Evolutionary conservation across 2,888 invertebrate species (phyloP), one percentile per base, ranked within the genome.

Genomic region (Coelogynopora nodosa): DNA sequence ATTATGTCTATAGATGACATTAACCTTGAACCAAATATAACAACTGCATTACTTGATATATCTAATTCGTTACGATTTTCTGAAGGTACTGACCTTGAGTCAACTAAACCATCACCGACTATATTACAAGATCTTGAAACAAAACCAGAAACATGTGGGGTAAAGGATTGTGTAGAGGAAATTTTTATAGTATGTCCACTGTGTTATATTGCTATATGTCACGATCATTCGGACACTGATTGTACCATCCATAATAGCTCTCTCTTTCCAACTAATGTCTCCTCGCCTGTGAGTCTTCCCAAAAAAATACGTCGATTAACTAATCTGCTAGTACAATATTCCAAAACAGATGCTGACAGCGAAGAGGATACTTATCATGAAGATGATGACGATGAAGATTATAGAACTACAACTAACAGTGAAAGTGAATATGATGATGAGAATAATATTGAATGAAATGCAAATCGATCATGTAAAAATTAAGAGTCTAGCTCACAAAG

Each of bases 371-470:
- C 74, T 74, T 74, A 74, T 28, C 0, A 82, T 87, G 96, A 96
- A 89, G 74, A 74, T 74, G 74, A 82, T 87, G 96, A 96, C 89
- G 74, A 74, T 74, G 74, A 23, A 74, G 74, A 74, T 26, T 74
- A 74, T 74, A 5, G 74, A 23, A 74, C 74, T 74, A 74, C 27
- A 74, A 26, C 74, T 74, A 74, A 26, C 74, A 74, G 74, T 74
- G 74, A 74, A 26, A 74, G 74, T 74, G 74, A 74, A 74, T 74
- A 74, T 74, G 23, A 74, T 74, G 74, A 74, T 74, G 74, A 74
- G 27, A 74, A 74, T 74, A 74, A 74, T 74, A 74, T 23, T 74
- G 74, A 74, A 74, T 26, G 18, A 74, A 74, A 74, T 74, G 74
- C 74, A 74, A 74, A 74, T 10, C 74, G 27, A 74, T 74, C 74